Base-by-base conservation (phyloP, 2,888 invertebrate species). In the Meandrusa payeni region DNA sequence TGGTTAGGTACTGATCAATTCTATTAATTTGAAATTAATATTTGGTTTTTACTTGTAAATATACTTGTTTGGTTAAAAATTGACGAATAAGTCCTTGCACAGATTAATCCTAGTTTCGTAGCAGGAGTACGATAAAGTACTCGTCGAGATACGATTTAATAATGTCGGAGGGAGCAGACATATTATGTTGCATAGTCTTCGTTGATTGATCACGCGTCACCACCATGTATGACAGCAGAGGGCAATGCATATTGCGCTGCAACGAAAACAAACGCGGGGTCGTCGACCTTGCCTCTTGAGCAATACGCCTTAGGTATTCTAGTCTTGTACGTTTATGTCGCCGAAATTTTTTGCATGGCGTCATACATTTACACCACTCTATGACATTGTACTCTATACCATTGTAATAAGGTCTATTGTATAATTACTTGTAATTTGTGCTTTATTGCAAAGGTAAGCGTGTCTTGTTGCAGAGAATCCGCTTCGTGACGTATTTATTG, bases 221-320 rank as follows among this genome's bases (percentile, higher is more conserved):
- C 36, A 29, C 42, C 42, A 12, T 15, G 23, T 36, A 29, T 29
- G 20, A 27, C 32, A 32, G 11, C 41, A 41, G 37, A 12, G 22
- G 31, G 7, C 28, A 26, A 11, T 20, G 20, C 15, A 15, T 9
- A 12, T 7, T 9, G 7, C 32, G 32, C 20, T 41, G 45, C 40
- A 41, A 31, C 27, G 19, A 48, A 45, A 53, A 57, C 53, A 52
- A 46, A 36, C 39, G 39, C 43, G 32, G 41, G 54, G 45, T 50
- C 54, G 43, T 9, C 38, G 51, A 51, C 47, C 52, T 51, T 10
- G 38, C 39, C 22, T 34, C 45, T 55, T 57, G 49, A 44, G 52
- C 50, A 52, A 53, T 48, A 44, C 37, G 33, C 11, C 28, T 50
- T 50, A 51, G 48, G 48, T 51, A 50, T 54, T 51, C 39, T 45